A percentile compares a stretch with the other conserved stretches of the same genome.
Evolutionary conservation across 2,888 invertebrate genomes (phyloP).

Genomic region (Caenorhabditis sinica): DNA sequence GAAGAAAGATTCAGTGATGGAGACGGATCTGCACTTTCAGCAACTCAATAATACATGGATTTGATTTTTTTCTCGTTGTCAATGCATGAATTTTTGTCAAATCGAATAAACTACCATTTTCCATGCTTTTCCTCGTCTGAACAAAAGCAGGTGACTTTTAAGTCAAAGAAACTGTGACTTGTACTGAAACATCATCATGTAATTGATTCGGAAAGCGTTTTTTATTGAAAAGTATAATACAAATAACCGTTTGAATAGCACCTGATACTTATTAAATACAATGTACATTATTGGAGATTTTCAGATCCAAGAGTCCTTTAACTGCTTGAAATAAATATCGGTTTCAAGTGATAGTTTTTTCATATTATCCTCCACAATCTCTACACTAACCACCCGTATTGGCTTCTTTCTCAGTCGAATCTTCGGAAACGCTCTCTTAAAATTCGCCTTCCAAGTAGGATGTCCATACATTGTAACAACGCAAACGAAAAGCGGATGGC

Average conservation of each 20-base stretch:
- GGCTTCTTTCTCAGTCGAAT: not conserved
- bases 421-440: constrained; percentile 9
- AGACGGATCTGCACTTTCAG: constrained; percentile 41
- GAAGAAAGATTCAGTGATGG: constrained; percentile 8
- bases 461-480: constrained; percentile 27
- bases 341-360: constrained; percentile 33
- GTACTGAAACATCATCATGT: no score
- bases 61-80: not conserved
- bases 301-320: constrained; percentile 44
- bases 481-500: constrained; percentile 30
- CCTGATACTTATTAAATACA: no score
- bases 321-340: constrained; percentile 50
- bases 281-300: no score
- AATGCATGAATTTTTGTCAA: not conserved
- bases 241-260: no score
- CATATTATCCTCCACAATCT: constrained; percentile 7
- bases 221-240: not conserved
- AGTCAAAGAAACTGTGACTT: no score
- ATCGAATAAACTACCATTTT: no score
- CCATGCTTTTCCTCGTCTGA: no score
- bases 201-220: no score
- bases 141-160: no score
- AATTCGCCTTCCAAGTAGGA: constrained; percentile 30
- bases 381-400: constrained; percentile 9
- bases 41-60: constrained; percentile 44